These are phyloP conservation scores for Mizuhopecten yessoensis DNA, from an alignment of 1,140 invertebrate genomes.

Conservation along the genomic window DNA sequence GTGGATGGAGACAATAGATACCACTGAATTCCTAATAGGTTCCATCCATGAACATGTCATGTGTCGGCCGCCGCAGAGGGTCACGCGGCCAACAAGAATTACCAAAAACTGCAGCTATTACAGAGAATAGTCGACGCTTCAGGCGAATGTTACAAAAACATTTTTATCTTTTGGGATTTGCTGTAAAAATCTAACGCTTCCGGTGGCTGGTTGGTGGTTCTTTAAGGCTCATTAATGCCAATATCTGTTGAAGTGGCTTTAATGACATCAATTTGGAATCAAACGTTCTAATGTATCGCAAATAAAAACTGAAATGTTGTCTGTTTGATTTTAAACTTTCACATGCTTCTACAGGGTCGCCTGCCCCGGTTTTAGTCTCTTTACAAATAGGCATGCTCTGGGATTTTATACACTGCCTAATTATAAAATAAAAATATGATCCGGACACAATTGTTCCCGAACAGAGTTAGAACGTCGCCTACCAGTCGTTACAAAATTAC, in stretches of 20 bases:
- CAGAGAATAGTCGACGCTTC: background rate
- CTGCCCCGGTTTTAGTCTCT: background rate
- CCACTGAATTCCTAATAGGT: background rate
- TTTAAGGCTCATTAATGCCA: background rate
- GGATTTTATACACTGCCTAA: background rate
- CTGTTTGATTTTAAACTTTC: background rate
- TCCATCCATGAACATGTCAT: background rate
- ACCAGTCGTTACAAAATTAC: background rate
- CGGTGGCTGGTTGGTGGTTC: background rate
- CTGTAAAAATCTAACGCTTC: background rate
- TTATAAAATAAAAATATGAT: background rate
- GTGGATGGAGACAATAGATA: background rate
- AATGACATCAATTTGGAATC: background rate
- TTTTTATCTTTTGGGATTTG: background rate
- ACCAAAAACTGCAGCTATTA: background rate
- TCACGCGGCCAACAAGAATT: background rate
- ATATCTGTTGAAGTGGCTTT: background rate
- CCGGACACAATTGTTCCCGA: background rate
- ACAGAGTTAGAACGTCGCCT: slow-evolving; percentile 31
- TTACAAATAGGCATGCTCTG: background rate
- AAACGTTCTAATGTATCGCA: background rate
- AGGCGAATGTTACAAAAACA: background rate
- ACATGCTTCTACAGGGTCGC: background rate
- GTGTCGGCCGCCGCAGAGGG: background rate
- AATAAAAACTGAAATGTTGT: background rate